Conservation (phyloP, 2,797 vertebrate species). For the Calcarius lapponicus region DNA sequence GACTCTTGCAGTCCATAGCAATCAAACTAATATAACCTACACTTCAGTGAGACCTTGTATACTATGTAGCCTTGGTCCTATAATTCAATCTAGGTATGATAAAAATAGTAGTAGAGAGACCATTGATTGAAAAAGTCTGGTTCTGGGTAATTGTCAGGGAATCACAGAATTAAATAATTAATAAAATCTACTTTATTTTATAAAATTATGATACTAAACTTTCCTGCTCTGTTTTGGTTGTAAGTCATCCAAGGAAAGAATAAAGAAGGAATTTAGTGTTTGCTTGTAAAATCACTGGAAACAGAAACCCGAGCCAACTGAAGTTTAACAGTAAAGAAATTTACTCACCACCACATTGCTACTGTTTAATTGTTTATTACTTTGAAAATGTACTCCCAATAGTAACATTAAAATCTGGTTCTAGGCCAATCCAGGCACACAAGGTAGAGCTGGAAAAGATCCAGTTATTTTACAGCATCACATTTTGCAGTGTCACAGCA, state of each 20-base stretch:
- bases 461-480: constrained; percentile 14
- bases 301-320: constrained; percentile 44
- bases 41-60: background rate
- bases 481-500: constrained; percentile 15
- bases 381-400: constrained; percentile 38
- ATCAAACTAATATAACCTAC: background rate
- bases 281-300: constrained; percentile 47
- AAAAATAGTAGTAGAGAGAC: background rate
- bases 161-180: background rate
- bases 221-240: background rate
- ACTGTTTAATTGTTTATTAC: constrained; percentile 58
- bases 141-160: background rate
- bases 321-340: constrained; percentile 23
- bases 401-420: constrained; percentile 37
- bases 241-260: background rate
- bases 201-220: background rate
- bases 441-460: constrained; percentile 35
- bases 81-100: background rate
- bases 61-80: background rate
- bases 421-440: constrained; percentile 11
- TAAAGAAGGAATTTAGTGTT: constrained; percentile 28
- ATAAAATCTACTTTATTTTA: background rate
- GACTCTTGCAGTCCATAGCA: background rate
- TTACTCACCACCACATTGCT: background rate
- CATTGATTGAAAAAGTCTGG: background rate